Evolutionary conservation across 2,113 vertebrate genomes (phyloP).

Genomic region (Zapus hudsonius): DNA sequence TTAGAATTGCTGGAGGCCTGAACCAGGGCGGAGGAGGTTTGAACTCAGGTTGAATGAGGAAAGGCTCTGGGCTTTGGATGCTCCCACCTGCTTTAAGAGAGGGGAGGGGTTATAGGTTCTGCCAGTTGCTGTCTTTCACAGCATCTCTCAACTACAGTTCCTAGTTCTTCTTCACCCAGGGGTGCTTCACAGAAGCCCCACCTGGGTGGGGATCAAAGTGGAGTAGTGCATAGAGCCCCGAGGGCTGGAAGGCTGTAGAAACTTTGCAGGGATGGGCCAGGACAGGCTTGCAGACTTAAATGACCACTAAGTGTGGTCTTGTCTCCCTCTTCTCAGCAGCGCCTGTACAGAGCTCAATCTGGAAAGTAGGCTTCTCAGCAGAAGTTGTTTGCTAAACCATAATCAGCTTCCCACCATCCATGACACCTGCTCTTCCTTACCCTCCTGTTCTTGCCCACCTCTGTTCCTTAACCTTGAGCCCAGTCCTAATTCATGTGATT

Average conservation of each 20-base stretch:
- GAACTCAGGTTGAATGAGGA: neutral
- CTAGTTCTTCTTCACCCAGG: neutral
- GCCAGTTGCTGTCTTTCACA: neutral
- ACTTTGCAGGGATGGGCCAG: accelerated
- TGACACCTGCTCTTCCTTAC: neutral
- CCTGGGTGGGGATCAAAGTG: neutral
- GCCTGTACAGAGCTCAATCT: accelerated
- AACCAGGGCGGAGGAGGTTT: neutral
- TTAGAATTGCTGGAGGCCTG: neutral
- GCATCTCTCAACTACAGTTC: neutral
- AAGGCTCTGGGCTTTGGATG: neutral
- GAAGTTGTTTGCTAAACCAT: neutral
- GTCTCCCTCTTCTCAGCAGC: neutral
- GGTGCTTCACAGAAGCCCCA: accelerated
- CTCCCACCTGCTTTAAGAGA: neutral
- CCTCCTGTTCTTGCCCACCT: neutral
- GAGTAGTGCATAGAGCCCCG: accelerated
- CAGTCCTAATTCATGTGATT: neutral
- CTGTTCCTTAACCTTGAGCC: neutral
- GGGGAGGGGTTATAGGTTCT: neutral
- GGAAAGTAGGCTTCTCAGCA: neutral
- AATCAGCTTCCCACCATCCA: too few species aligned
- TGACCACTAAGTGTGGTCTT: accelerated
- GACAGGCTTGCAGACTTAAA: neutral
- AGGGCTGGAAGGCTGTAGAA: neutral